Conservation (phyloP, 2,113 vertebrate species). For the Toxotes chatareus region DNA sequence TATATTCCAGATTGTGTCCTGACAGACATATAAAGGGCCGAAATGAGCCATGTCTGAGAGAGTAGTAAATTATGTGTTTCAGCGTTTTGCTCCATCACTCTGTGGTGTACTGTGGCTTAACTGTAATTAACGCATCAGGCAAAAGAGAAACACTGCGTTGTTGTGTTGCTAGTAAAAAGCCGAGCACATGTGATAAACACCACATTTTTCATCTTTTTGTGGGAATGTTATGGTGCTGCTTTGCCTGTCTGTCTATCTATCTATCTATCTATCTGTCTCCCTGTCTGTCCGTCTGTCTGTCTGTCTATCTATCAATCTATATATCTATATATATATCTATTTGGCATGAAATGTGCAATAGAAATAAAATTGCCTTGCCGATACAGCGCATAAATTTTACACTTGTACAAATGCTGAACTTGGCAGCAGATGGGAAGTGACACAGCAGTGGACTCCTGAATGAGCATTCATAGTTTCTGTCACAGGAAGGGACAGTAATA, state of each 20-base stretch:
- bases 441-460: not conserved
- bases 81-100: not conserved
- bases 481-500: not conserved
- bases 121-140: not conserved
- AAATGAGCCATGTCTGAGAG: not conserved
- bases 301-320: too few species aligned
- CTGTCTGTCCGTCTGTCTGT: too few species aligned
- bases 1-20: not conserved
- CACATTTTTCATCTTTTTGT: not conserved
- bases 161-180: not conserved
- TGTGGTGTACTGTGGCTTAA: not conserved
- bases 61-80: not conserved
- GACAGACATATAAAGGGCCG: not conserved
- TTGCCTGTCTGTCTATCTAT: too few species aligned
- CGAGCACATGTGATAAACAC: not conserved
- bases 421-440: not conserved
- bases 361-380: not conserved
- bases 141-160: not conserved
- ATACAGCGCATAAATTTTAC: not conserved
- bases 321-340: too few species aligned
- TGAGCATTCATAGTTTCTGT: not conserved
- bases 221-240: not conserved
- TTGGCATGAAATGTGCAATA: not conserved
- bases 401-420: not conserved
- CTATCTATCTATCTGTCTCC: too few species aligned